A percentile compares a stretch with the other conserved stretches of the same genome.
Evolutionary conservation across 2,113 vertebrate genomes (phyloP).

Genomic region (Myrmecobius fasciatus): DNA sequence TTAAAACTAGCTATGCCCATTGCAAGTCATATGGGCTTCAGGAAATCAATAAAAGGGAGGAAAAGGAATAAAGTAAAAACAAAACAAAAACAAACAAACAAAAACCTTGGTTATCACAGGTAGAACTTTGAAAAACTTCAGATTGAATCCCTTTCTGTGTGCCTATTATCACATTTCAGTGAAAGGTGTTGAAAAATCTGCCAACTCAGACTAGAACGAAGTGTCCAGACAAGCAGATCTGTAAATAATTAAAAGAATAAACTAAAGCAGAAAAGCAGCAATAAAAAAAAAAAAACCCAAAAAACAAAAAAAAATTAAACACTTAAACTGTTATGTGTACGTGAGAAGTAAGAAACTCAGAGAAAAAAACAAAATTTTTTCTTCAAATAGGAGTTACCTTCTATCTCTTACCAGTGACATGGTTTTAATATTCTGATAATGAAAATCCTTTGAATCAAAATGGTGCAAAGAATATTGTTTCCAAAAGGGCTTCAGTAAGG

Average conservation of each 20-base stretch:
- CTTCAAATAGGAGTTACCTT: conserved; percentile 54
- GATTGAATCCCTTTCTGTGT: neutral
- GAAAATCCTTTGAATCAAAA: conserved; percentile 11
- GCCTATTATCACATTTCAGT: conserved; percentile 50
- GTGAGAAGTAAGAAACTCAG: conserved; percentile 40
- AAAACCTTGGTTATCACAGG: conserved; percentile 20
- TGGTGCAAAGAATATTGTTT: conserved; percentile 62
- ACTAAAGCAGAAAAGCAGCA: conserved; percentile 39
- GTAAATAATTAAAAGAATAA: conserved; percentile 75
- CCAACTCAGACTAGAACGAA: conserved; percentile 56
- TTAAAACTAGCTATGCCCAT: conserved; percentile 36
- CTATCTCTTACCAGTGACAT: conserved; percentile 3
- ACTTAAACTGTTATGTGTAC: conserved; percentile 53
- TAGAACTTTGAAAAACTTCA: conserved; percentile 59
- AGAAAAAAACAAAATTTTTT: conserved; percentile 40
- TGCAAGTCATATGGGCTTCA: conserved; percentile 30
- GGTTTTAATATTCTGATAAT: conserved; percentile 36
- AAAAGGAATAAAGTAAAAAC: too few relatives aligned
- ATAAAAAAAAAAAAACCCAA: neutral
- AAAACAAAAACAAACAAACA: neutral
- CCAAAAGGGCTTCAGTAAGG: conserved; percentile 42
- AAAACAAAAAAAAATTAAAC: neutral
- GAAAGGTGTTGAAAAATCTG: conserved; percentile 52
- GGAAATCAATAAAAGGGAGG: conserved; percentile 47
- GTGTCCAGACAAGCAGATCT: conserved; percentile 63